Evolutionary conservation across 2,113 vertebrate species (phyloP).

Genomic region (Acanthochromis polyacanthus): DNA sequence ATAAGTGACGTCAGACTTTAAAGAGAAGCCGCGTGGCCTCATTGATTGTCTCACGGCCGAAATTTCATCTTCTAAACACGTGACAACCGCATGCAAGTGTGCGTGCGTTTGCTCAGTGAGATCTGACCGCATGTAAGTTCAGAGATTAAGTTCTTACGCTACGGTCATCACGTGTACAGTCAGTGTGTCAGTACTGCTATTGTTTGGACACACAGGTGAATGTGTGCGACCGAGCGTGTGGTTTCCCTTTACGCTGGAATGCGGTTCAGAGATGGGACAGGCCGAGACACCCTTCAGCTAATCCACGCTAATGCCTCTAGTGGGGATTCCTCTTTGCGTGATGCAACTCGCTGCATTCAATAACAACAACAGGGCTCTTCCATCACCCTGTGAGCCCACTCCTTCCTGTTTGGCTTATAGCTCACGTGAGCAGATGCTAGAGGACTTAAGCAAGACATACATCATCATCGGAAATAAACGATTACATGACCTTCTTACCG

Average conservation of each 20-base stretch:
- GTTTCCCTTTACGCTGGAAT: conserved; percentile 60
- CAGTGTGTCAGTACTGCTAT: conserved; percentile 42
- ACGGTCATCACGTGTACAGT: conserved; percentile 24
- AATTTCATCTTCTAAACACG: conserved; percentile 5
- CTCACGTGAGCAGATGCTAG: conserved; percentile 34
- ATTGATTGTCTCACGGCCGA: conserved; percentile 13
- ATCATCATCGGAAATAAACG: conserved; percentile 34
- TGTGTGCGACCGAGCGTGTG: conserved; percentile 1
- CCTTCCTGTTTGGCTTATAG: conserved; percentile 67
- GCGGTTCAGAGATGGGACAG: conserved; percentile 20
- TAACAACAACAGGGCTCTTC: conserved; percentile 55
- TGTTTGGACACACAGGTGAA: conserved; percentile 51
- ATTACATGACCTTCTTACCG: conserved; percentile 3
- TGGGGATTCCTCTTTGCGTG: conserved; percentile 55
- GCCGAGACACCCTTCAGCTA: conserved; percentile 36
- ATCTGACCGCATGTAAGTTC: conserved; percentile 30
- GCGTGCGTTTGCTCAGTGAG: conserved; percentile 6
- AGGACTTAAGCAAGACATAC: conserved; percentile 31
- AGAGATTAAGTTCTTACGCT: conserved; percentile 20
- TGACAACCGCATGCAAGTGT: conserved; percentile 17
- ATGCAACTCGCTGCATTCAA: conserved; percentile 52
- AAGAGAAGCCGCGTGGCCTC: not conserved
- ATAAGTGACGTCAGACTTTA: not conserved
- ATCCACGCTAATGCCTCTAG: conserved; percentile 45
- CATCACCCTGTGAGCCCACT: conserved; percentile 30